Conservation (phyloP, 2,113 vertebrate species). For the Anser brachyrhynchus region DNA sequence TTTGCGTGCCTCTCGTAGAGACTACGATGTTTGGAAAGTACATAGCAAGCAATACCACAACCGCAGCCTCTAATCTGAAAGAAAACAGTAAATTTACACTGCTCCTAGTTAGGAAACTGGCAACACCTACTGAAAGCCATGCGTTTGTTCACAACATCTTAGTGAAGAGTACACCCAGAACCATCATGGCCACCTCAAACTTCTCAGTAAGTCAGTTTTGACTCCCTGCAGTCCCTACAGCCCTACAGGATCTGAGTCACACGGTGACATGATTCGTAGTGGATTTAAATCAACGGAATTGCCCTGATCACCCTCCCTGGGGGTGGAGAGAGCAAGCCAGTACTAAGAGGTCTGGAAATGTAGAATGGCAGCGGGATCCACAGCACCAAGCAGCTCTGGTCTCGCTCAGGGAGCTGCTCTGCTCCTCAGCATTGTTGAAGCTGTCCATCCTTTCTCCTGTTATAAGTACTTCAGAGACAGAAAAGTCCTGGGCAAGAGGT, state of each 20-base stretch:
- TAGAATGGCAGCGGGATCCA: not conserved
- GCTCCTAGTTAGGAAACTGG: not conserved
- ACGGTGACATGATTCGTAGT: not conserved
- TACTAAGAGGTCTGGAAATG: not conserved
- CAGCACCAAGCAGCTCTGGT: not conserved
- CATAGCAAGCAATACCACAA: not conserved
- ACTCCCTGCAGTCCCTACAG: not conserved
- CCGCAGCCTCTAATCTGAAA: not conserved
- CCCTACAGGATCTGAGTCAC: not conserved
- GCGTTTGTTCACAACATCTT: not conserved
- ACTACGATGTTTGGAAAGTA: not conserved
- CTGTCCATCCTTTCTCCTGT: not conserved
- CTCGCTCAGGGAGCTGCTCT: not conserved
- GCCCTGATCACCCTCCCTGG: not conserved
- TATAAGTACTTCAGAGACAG: not conserved
- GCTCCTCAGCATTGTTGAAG: not conserved
- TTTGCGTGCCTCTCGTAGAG: not conserved
- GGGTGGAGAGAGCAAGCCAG: accelerated
- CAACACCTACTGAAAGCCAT: not conserved
- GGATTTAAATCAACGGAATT: not conserved
- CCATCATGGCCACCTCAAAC: not conserved
- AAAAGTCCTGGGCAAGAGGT: not conserved
- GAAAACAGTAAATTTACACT: not conserved
- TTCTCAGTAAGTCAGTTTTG: not conserved
- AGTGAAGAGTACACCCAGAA: not conserved